Percentiles rank a stretch among this genome's conserved stretches.
These are phyloP conservation scores for Geodia barretti DNA, from an alignment of 37 sponge, comb jelly and placozoan genomes.

Conservation along the genomic window DNA sequence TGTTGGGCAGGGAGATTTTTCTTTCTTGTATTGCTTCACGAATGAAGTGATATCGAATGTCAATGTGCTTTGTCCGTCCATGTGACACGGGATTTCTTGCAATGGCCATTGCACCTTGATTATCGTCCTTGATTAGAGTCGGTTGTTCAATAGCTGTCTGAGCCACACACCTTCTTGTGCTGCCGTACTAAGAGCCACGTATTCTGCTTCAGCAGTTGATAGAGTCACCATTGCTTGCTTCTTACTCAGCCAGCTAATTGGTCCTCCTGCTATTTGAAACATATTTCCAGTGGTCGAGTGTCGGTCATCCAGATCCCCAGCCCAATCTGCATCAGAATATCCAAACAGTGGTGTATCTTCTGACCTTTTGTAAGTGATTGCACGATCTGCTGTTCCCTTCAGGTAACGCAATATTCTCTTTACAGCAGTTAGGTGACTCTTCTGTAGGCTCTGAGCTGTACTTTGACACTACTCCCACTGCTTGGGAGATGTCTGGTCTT, in stretches of 20 bases:
- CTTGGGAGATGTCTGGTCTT: constrained; percentile 54
- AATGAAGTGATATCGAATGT: constrained; percentile 21
- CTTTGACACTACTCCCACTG: constrained; percentile 53
- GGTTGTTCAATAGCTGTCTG: not conserved
- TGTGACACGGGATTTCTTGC: constrained; percentile 35
- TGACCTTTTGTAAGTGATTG: constrained; percentile 19
- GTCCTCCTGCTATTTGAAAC: constrained; percentile 9
- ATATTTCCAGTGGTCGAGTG: constrained; percentile 36
- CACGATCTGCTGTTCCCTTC: constrained; percentile 32
- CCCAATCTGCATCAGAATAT: constrained; percentile 68
- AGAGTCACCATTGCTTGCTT: constrained; percentile 23
- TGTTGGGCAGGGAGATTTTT: constrained; percentile 19
- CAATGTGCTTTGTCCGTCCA: constrained; percentile 32
- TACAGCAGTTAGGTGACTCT: constrained; percentile 50
- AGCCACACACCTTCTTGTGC: constrained; percentile 29
- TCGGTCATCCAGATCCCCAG: constrained; percentile 41
- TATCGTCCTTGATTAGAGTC: constrained; percentile 17
- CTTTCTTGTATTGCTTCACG: constrained; percentile 20
- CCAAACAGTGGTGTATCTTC: constrained; percentile 28
- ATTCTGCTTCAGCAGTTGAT: constrained; percentile 10
- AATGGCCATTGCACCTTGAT: constrained; percentile 57
- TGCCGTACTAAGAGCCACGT: constrained; percentile 22
- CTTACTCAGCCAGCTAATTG: constrained; percentile 17
- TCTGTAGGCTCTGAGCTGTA: constrained; percentile 36
- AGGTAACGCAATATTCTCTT: constrained; percentile 59